A percentile compares a stretch with the other conserved stretches of the same genome.
These are phyloP conservation scores for Paelopatides confundens DNA, from an alignment of 53 echinoderm and acorn worm genomes.

Conservation along the genomic window DNA sequence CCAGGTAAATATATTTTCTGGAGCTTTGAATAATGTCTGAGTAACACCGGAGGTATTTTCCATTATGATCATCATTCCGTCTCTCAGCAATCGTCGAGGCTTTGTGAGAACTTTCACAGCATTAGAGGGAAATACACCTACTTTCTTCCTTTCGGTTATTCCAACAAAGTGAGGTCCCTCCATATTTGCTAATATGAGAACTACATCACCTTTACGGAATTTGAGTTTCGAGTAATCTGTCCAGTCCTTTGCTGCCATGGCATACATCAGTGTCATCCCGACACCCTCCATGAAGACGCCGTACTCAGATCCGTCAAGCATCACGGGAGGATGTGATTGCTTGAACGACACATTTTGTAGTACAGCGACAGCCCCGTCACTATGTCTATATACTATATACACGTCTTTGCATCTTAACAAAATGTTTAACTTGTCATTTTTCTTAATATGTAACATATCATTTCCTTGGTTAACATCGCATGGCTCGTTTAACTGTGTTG, in stretches of 20 bases:
- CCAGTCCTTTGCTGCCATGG: background rate
- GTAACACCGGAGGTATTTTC: too few relatives aligned
- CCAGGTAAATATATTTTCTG: too few relatives aligned
- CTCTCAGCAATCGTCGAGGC: background rate
- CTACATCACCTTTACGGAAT: background rate
- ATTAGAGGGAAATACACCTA: background rate
- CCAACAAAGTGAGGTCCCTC: background rate
- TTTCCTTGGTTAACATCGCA: background rate
- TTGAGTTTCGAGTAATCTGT: background rate
- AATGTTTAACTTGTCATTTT: background rate
- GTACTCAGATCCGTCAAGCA: background rate
- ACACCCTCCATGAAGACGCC: background rate
- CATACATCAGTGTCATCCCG: background rate
- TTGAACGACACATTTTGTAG: background rate
- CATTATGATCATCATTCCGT: background rate
- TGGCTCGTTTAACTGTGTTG: background rate
- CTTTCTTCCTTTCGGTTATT: background rate
- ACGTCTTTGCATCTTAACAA: background rate
- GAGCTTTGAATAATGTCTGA: too few relatives aligned
- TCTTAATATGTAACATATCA: background rate
- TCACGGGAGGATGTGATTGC: background rate
- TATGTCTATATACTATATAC: background rate
- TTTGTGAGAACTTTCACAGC: background rate
- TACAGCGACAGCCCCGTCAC: slow-evolving; percentile 12
- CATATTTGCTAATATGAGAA: background rate